These are phyloP conservation scores for Stercorarius parasiticus DNA, from an alignment of 2,113 vertebrate species.

Conservation along the genomic window DNA sequence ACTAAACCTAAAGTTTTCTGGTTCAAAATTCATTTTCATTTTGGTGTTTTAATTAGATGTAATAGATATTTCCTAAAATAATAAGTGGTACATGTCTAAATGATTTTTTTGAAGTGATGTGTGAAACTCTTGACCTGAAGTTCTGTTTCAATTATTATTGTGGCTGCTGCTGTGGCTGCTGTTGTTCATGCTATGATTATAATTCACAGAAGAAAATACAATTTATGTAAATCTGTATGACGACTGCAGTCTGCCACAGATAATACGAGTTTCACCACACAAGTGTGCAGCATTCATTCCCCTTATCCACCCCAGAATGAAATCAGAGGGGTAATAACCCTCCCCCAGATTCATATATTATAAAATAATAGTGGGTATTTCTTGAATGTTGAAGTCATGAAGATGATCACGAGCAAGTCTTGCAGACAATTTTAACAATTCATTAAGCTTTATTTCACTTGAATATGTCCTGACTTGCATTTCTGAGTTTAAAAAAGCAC, in stretches of 20 bases:
- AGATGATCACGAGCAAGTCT: background rate
- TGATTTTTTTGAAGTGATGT: background rate
- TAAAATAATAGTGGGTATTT: background rate
- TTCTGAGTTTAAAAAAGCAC: background rate
- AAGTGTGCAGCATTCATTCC: background rate
- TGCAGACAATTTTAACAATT: background rate
- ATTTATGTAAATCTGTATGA: background rate
- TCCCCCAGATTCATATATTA: background rate
- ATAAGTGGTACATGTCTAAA: background rate
- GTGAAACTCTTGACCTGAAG: background rate
- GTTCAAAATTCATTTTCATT: background rate
- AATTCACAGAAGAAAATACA: slow-evolving; percentile 16
- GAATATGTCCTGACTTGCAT: background rate
- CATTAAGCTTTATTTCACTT: slow-evolving; percentile 6
- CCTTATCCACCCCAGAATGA: background rate
- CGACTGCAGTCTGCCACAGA: background rate
- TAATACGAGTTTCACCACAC: background rate
- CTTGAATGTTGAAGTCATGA: background rate
- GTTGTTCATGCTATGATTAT: background rate
- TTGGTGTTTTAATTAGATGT: background rate
- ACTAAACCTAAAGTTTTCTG: background rate
- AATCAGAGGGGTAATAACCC: background rate
- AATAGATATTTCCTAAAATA: background rate
- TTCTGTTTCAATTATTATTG: background rate
- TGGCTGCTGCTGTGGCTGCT: background rate